These are phyloP conservation scores for Dendrocincla tyrannina DNA, from an alignment of 2,797 vertebrate species.

Conservation along the genomic window DNA sequence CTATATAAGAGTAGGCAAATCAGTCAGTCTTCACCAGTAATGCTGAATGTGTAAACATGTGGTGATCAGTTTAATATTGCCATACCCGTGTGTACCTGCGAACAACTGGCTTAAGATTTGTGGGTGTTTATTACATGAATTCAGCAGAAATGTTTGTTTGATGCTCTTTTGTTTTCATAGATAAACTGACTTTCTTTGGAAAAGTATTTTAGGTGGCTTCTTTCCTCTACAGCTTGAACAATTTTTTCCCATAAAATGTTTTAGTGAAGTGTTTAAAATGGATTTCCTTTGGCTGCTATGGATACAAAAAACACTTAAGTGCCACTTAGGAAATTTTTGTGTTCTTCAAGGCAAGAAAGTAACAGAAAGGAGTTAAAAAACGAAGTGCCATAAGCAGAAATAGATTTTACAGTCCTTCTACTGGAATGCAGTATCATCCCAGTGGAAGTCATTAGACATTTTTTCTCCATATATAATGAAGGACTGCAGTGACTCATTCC, in stretches of 20 bases:
- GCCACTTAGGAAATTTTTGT: neutral
- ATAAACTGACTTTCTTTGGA: neutral
- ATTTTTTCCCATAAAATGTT: neutral
- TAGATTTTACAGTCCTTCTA: slow-evolving; percentile 32
- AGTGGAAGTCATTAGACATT: slow-evolving; percentile 57
- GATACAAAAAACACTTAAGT: neutral
- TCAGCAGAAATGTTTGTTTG: neutral
- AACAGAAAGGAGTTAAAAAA: slow-evolving; percentile 31
- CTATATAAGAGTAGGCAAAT: neutral
- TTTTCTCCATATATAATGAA: slow-evolving; percentile 50
- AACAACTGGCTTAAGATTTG: neutral
- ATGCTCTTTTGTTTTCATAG: neutral
- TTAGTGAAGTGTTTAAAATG: neutral
- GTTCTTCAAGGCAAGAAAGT: neutral
- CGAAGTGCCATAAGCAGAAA: slow-evolving; percentile 15
- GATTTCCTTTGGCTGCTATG: neutral
- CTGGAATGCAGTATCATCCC: slow-evolving; percentile 8
- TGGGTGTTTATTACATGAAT: neutral
- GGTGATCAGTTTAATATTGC: neutral
- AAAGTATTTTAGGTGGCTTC: rapidly evolving
- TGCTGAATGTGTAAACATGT: neutral
- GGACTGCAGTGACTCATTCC: slow-evolving; percentile 41
- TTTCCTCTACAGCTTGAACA: neutral
- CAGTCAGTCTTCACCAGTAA: neutral
- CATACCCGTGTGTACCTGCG: neutral